These are phyloP conservation scores for Glandiceps talaboti DNA, from an alignment of 53 echinoderm and acorn worm species.

Conservation along the genomic window DNA sequence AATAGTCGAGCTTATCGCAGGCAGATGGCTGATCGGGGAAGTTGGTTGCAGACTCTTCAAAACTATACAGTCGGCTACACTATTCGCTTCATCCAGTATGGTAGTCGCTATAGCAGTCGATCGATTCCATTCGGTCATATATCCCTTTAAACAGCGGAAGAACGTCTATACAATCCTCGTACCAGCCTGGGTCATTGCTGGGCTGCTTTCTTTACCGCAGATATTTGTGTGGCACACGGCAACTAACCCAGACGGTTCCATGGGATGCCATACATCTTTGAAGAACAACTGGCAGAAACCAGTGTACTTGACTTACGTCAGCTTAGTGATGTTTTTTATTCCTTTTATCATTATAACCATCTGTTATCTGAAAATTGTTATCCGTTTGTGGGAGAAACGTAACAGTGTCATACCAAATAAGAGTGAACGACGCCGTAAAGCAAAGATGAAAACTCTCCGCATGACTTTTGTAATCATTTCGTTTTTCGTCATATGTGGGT, in stretches of 20 bases:
- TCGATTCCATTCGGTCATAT: constrained; percentile 81
- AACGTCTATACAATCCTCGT: not conserved
- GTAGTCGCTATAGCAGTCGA: constrained; percentile 91
- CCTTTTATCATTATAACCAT: constrained; percentile 71
- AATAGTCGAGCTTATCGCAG: constrained; percentile 34
- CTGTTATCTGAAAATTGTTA: constrained; percentile 63
- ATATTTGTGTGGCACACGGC: not conserved
- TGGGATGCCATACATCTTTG: not conserved
- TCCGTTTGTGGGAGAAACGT: constrained; percentile 39
- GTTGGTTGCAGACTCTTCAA: constrained; percentile 54
- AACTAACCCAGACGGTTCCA: not conserved
- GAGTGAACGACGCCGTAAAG: not conserved
- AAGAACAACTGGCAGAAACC: constrained; percentile 20
- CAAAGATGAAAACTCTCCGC: constrained; percentile 52
- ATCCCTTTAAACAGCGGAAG: constrained; percentile 53
- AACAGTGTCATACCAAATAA: not conserved
- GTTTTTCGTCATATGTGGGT: constrained; percentile 70
- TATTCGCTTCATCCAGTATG: constrained; percentile 88
- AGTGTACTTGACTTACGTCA: constrained; percentile 59
- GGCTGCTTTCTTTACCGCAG: not conserved
- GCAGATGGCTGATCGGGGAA: constrained; percentile 52
- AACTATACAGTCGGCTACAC: constrained; percentile 53
- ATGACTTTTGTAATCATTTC: constrained; percentile 98
- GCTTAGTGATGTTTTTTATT: constrained; percentile 53
- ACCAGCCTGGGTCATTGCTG: not conserved